Percentiles rank a stretch among this genome's conserved stretches.
phyloP scores from a whole-genome alignment of 2,888 invertebrate genomes.

The Synanthedon andrenaeformis region DNA sequence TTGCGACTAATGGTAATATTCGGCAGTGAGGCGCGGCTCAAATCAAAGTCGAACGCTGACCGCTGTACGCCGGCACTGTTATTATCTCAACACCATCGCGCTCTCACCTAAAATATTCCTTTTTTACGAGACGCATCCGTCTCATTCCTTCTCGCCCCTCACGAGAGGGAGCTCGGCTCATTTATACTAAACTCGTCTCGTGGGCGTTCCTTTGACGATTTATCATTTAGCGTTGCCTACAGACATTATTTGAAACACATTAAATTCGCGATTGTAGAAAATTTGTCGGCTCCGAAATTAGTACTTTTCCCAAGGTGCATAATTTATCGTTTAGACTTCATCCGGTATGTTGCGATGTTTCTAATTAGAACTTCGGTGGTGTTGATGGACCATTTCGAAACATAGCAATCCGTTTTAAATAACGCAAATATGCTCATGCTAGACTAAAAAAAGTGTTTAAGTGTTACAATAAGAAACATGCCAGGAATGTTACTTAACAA shows the following conservation, averaged over 20 bases:
- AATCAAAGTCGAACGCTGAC: conserved; percentile 50
- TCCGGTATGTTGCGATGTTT: conserved; percentile 49
- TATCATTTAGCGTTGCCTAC: conserved; percentile 69
- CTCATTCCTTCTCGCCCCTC: conserved; percentile 36
- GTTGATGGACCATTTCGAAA: conserved; percentile 26
- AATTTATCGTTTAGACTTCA: conserved; percentile 62
- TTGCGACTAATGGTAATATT: conserved; percentile 56
- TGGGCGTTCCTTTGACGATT: conserved; percentile 65
- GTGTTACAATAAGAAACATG: too few relatives aligned
- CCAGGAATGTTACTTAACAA: too few relatives aligned
- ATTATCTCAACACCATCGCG: conserved; percentile 69
- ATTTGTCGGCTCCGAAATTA: conserved; percentile 69
- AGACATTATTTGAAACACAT: conserved; percentile 70
- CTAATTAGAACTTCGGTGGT: conserved; percentile 59
- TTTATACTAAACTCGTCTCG: conserved; percentile 55
- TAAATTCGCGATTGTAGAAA: conserved; percentile 67
- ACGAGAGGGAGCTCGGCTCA: conserved; percentile 41
- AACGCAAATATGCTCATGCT: too few relatives aligned
- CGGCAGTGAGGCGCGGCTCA: conserved; percentile 47
- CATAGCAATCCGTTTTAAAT: too few relatives aligned
- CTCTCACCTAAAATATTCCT: conserved; percentile 61
- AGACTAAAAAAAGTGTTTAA: too few relatives aligned
- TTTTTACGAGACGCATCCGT: conserved; percentile 58
- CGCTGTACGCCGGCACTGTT: conserved; percentile 52
- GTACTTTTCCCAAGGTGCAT: conserved; percentile 59